Base-by-base conservation (phyloP, 2,888 invertebrate species). In the Epinotia brunnichana region DNA sequence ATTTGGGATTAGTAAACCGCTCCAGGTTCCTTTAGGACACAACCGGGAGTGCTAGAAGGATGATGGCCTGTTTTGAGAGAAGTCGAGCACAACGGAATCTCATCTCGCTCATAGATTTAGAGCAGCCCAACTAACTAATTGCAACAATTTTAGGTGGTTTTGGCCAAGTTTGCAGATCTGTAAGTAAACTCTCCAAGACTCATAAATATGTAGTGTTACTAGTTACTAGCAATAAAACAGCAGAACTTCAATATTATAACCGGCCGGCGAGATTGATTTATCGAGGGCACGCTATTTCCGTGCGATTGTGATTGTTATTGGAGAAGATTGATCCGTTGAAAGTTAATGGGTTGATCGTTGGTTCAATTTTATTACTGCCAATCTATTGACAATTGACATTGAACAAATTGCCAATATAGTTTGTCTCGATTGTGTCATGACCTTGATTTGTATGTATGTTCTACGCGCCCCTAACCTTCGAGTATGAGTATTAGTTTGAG, bases 261-360 rank as follows among this genome's bases (percentile, higher is more conserved):
- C 66, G 53, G n/a, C 17, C n/a, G 3, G 44, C 29, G 48, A 24
- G 48, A 66, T 56, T 66, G 66, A 56, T 66, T 66, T 66, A 66
- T 66, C 21, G 21, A 39, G 53, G 51, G 9, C 66, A 11, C 7
- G 21, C n/a, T 66, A 66, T 66, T 66, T 66, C 39, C 39, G 39
- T 19, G 3, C 10, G 21, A 66, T 56, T 67, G 44, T 57, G 13
- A 67, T 48, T 67, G n/a, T 48, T 48, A 39, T 57, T 57, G 48
- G 19, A 59, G 41, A 51, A 59, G 41, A 51, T 64, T 64, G 57
- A 51, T 51, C n/a, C 13, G 39, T 21, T 51, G 59, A 60, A 51
- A 35, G n/a, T 48, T 59, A 60, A 68, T 60, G 59, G 59, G 44
- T 15, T 48, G 17, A 60, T 68, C 10, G 19, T 60, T 51, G 5